phyloP scores from a whole-genome alignment of 2,113 vertebrate genomes.

The Rafetus swinhoei region DNA sequence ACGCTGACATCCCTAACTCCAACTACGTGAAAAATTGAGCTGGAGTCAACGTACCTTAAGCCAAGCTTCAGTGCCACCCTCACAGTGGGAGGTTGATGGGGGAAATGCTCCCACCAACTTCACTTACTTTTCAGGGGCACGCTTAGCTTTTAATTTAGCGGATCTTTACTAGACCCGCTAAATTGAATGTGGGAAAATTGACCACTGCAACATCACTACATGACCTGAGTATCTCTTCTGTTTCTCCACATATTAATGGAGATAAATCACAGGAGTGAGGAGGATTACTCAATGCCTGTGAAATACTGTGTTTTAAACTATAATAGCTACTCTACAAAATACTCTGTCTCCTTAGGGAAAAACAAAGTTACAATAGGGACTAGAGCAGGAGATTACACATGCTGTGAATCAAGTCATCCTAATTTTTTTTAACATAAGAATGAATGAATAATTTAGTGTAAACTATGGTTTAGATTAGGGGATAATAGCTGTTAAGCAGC shows the following conservation, averaged over 20 bases:
- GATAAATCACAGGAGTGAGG: neutral
- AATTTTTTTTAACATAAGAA: neutral
- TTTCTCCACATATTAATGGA: neutral
- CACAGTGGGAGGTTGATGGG: no score
- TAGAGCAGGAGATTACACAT: neutral
- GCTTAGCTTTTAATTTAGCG: no score
- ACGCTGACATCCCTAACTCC: no score
- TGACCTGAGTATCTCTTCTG: neutral
- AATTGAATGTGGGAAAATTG: no score
- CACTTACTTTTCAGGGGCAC: no score
- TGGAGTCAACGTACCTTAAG: no score
- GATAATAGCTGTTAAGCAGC: no score
- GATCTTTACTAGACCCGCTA: no score
- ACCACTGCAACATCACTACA: no score
- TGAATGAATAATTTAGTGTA: neutral
- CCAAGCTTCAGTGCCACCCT: no score
- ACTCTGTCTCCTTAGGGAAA: neutral
- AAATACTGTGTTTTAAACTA: neutral
- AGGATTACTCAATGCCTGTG: rapidly evolving
- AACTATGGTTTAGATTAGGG: neutral
- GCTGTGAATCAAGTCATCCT: neutral
- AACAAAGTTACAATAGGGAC: neutral
- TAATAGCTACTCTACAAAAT: neutral
- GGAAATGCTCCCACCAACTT: no score
- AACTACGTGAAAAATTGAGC: no score